phyloP scores from a whole-genome alignment of 2,797 vertebrate genomes.

The Borostomias antarcticus region DNA sequence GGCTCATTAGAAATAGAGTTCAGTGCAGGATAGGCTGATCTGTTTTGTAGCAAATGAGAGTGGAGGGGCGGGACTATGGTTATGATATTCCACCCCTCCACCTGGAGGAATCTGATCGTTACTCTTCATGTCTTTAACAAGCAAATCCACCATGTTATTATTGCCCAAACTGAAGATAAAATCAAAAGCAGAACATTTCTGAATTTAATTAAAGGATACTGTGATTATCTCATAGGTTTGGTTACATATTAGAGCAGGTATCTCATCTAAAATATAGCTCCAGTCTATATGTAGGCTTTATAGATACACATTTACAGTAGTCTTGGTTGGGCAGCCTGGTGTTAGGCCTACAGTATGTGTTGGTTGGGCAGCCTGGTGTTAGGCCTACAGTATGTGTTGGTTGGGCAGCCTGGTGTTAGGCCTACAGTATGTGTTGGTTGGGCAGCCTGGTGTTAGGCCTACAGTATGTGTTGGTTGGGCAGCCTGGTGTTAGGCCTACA shows the following conservation, averaged over 20 bases:
- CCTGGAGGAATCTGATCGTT: background rate
- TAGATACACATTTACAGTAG: background rate
- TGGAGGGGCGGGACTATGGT: conserved; percentile 21
- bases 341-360: too few relatives aligned
- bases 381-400: too few relatives aligned
- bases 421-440: too few relatives aligned
- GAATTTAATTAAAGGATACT: background rate
- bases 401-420: too few relatives aligned
- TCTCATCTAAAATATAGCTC: background rate
- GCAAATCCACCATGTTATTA: too few relatives aligned
- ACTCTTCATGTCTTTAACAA: background rate
- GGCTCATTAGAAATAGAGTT: conserved; percentile 88
- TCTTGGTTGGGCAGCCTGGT: too few relatives aligned
- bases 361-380: too few relatives aligned
- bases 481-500: too few relatives aligned
- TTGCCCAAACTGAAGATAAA: too few relatives aligned
- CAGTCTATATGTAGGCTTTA: background rate
- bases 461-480: too few relatives aligned
- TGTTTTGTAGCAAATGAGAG: conserved; percentile 42
- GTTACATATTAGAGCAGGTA: background rate
- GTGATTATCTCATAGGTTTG: background rate
- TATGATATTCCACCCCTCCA: conserved; percentile 21
- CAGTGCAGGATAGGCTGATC: conserved; percentile 90
- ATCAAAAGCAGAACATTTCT: too few relatives aligned
- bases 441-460: too few relatives aligned